Conservation (phyloP, 2,797 vertebrate genomes). For the Sylvia borin region DNA sequence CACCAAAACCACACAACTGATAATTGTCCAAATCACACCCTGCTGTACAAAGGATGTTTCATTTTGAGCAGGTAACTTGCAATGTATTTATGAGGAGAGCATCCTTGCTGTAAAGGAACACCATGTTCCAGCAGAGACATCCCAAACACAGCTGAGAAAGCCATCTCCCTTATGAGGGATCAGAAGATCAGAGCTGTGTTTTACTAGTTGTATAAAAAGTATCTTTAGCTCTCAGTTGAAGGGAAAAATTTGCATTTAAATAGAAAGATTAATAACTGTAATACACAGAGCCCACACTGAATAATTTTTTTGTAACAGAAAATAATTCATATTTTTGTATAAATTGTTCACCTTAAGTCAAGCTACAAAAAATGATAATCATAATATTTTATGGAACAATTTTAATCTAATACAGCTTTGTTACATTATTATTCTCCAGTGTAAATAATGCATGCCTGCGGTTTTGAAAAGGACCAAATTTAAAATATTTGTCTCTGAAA, state of each 20-base stretch:
- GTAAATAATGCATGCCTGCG: constrained; percentile 54
- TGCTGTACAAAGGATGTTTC: constrained; percentile 6
- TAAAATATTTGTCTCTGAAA: constrained; percentile 44
- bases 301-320: constrained; percentile 74
- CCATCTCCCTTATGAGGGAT: constrained; percentile 53
- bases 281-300: constrained; percentile 71
- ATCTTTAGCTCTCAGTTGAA: constrained; percentile 74
- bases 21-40: background rate
- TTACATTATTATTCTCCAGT: constrained; percentile 47
- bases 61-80: constrained; percentile 17
- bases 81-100: background rate
- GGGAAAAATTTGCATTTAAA: constrained; percentile 83
- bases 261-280: constrained; percentile 81
- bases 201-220: constrained; percentile 75
- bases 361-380: constrained; percentile 59
- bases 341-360: constrained; percentile 71
- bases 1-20: background rate
- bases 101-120: constrained; percentile 29
- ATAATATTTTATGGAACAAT: constrained; percentile 64
- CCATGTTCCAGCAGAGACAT: constrained; percentile 14
- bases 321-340: constrained; percentile 77
- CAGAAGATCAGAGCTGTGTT: constrained; percentile 76
- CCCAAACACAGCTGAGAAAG: constrained; percentile 54
- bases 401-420: constrained; percentile 60
- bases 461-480: constrained; percentile 32